A percentile compares a stretch with the other conserved stretches of the same genome.
Evolutionary conservation across 2,113 vertebrate genomes (phyloP).

Genomic region (Peromyscus maniculatus): DNA sequence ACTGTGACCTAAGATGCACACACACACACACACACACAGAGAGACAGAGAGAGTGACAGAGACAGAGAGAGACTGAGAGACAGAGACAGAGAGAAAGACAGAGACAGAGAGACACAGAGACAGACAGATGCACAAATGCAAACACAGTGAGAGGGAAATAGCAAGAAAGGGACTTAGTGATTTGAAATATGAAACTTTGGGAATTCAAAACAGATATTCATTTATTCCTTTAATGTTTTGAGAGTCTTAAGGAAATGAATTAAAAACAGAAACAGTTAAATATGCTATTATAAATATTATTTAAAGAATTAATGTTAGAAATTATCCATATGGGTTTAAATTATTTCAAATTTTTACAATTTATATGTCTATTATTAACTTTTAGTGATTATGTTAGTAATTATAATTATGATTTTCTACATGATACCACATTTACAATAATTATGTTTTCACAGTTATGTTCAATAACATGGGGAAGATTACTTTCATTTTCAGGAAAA

Average conservation of each 20-base stretch:
- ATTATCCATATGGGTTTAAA: not conserved
- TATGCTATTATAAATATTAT: not conserved
- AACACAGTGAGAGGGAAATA: not conserved
- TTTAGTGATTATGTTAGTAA: not conserved
- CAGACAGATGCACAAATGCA: no score
- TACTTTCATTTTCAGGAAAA: not conserved
- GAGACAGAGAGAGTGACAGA: not conserved
- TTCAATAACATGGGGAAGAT: not conserved
- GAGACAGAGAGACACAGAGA: not conserved
- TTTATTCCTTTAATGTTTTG: not conserved
- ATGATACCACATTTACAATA: not conserved
- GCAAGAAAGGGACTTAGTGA: not conserved
- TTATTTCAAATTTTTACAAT: not conserved
- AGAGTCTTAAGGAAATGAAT: not conserved
- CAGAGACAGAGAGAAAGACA: not conserved
- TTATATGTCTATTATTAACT: not conserved
- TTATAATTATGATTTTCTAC: not conserved
- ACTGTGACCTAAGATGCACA: no score
- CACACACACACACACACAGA: not conserved
- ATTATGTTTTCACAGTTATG: not conserved
- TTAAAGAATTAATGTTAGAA: not conserved
- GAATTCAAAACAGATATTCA: not conserved
- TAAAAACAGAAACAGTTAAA: slow-evolving; percentile 8
- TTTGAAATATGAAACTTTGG: not conserved
- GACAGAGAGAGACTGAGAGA: not conserved